phyloP scores from a whole-genome alignment of 2,113 vertebrate genomes.

The Spheniscus mendiculus region DNA sequence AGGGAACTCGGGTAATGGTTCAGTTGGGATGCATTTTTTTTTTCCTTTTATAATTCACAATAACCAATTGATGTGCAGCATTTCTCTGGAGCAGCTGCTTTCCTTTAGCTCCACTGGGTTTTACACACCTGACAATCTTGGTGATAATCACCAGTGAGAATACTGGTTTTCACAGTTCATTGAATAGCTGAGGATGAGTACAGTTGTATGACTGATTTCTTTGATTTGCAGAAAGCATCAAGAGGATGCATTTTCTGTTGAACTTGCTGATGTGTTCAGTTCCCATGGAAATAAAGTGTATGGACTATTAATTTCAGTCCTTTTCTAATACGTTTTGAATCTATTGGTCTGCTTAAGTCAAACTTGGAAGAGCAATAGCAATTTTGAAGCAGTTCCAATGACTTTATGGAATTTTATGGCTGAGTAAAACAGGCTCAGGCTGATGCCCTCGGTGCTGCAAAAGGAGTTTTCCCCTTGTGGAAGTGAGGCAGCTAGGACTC shows the following conservation, averaged over 20 bases:
- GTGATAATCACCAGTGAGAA: background rate
- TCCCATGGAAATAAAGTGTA: background rate
- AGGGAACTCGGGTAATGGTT: background rate
- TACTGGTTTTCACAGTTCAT: background rate
- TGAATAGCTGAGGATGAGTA: background rate
- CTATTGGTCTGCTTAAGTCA: background rate
- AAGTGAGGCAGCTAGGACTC: background rate
- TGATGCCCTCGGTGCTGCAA: fast-evolving
- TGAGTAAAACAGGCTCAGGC: background rate
- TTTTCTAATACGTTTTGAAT: background rate
- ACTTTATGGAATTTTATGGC: background rate
- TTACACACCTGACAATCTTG: background rate
- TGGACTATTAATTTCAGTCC: background rate
- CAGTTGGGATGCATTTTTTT: background rate
- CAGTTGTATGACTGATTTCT: background rate
- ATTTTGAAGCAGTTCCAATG: background rate
- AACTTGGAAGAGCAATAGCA: background rate
- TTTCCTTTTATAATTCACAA: background rate
- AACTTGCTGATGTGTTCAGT: background rate
- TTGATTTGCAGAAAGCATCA: background rate
- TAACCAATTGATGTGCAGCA: background rate
- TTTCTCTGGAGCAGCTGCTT: background rate
- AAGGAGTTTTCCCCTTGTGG: background rate
- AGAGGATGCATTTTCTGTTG: background rate
- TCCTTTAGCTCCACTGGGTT: background rate